Evolutionary conservation across 2,113 vertebrate genomes (phyloP).

Genomic region (Sander vitreus): DNA sequence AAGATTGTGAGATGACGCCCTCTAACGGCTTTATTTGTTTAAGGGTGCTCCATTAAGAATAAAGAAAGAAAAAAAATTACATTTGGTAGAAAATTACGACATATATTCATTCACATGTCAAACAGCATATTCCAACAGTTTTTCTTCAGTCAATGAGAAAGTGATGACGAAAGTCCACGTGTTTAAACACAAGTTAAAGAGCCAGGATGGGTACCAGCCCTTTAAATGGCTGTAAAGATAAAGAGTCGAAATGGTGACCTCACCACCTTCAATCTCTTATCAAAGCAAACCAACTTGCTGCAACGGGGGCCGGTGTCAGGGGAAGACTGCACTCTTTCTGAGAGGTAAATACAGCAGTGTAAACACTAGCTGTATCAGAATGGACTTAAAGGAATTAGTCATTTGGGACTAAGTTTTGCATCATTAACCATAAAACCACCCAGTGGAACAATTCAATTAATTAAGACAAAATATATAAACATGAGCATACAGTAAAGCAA

Average conservation of each 20-base stretch:
- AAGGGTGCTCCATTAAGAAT: background rate
- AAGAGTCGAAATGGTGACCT: conserved; percentile 55
- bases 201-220: conserved; percentile 7
- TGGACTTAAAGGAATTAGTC: background rate
- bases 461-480: background rate
- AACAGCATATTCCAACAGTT: background rate
- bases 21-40: background rate
- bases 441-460: background rate
- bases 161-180: background rate
- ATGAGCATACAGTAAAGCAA: background rate
- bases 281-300: conserved; percentile 59
- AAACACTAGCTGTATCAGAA: background rate
- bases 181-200: conserved; percentile 37
- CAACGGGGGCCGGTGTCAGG: conserved; percentile 13
- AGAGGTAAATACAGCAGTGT: background rate
- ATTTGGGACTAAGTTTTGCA: background rate
- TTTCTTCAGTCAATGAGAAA: background rate
- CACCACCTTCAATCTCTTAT: conserved; percentile 65
- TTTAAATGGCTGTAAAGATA: conserved; percentile 77
- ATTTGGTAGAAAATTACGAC: too few species aligned
- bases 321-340: background rate
- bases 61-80: background rate
- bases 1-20: background rate
- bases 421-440: background rate
- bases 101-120: background rate